Evolutionary conservation across 2,888 invertebrate genomes (phyloP).

Genomic region (Dryocosmus kuriphilus): DNA sequence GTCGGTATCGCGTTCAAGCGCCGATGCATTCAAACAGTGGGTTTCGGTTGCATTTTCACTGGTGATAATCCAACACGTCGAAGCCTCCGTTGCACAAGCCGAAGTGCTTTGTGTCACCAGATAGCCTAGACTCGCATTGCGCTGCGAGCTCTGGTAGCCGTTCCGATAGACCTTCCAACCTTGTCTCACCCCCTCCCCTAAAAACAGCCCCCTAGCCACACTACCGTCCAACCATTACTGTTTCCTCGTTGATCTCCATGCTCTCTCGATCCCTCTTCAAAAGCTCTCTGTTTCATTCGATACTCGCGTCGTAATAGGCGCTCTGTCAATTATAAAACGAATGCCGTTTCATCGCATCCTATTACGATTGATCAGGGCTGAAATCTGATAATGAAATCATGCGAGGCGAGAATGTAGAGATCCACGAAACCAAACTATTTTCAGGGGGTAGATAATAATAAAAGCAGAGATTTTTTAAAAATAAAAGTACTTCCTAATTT

Average conservation of each 20-base stretch:
- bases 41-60: slow-evolving; percentile 76
- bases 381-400: slow-evolving; percentile 31
- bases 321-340: slow-evolving; percentile 37
- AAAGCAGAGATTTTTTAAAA: neutral
- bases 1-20: slow-evolving; percentile 75
- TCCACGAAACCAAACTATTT: neutral
- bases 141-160: slow-evolving; percentile 53
- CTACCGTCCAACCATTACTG: slow-evolving; percentile 32
- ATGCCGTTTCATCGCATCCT: slow-evolving; percentile 31
- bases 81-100: slow-evolving; percentile 66
- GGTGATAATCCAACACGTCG: slow-evolving; percentile 72
- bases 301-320: slow-evolving; percentile 36
- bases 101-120: slow-evolving; percentile 58
- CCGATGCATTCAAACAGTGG: slow-evolving; percentile 75
- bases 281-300: slow-evolving; percentile 39
- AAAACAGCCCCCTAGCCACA: neutral
- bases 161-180: slow-evolving; percentile 39
- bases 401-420: neutral
- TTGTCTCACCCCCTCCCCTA: neutral
- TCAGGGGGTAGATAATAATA: neutral
- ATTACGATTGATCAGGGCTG: slow-evolving; percentile 21
- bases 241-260: slow-evolving; percentile 57
- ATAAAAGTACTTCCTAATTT: too few species aligned
- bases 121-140: slow-evolving; percentile 74
- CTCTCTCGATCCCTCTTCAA: slow-evolving; percentile 52